Conservation (phyloP, 1,140 invertebrate genomes). For the Lepidostoma basale region DNA sequence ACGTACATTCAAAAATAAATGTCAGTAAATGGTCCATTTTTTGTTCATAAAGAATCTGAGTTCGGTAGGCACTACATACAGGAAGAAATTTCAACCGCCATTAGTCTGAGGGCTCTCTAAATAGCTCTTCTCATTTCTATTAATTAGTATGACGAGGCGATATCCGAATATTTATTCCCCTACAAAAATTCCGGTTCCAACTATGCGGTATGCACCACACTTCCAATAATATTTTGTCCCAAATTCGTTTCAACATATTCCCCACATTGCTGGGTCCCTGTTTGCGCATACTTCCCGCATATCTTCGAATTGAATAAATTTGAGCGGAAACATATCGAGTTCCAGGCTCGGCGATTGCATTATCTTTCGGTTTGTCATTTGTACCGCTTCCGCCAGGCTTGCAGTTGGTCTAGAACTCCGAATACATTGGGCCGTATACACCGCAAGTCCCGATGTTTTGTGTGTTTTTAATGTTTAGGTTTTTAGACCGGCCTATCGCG, state of each 20-base stretch:
- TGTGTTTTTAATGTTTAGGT: constrained; percentile 20
- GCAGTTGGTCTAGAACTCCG: too few relatives aligned
- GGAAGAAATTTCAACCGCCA: too few relatives aligned
- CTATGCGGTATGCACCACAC: too few relatives aligned
- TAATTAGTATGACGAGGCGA: constrained; percentile 10
- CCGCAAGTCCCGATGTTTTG: constrained; percentile 4
- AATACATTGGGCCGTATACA: too few relatives aligned
- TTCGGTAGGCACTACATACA: too few relatives aligned
- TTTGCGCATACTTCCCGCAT: constrained; percentile 14
- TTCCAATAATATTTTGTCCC: neutral
- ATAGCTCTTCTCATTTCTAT: neutral
- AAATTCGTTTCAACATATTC: neutral
- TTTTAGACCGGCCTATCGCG: constrained; percentile 12
- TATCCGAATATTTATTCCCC: neutral
- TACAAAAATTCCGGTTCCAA: neutral
- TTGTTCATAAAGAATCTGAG: too few relatives aligned
- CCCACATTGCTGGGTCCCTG: neutral
- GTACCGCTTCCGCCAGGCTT: constrained; percentile 16
- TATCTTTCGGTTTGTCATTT: constrained; percentile 21
- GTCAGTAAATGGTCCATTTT: too few relatives aligned
- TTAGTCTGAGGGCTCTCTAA: too few relatives aligned
- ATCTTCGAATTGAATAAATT: neutral
- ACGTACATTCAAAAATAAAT: too few relatives aligned
- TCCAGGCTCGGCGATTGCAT: constrained; percentile 10
- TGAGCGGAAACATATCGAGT: constrained; percentile 21